phyloP scores from a whole-genome alignment of 1,140 invertebrate species.

The Zeugodacus cucurbitae region DNA sequence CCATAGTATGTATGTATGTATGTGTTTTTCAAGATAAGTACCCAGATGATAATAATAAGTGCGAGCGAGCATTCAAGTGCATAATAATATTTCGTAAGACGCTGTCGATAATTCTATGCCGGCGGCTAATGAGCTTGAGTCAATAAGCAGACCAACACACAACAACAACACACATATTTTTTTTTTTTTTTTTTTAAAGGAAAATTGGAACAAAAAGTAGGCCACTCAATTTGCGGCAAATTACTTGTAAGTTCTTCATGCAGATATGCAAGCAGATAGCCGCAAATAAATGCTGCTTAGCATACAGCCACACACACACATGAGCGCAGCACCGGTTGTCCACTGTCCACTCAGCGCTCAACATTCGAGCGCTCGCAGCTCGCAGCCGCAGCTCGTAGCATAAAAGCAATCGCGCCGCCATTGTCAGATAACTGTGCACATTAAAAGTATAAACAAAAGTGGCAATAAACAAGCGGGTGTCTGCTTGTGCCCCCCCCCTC shows the following conservation, averaged over 20 bases:
- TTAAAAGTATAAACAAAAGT: constrained; percentile 32
- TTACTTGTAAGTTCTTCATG: constrained; percentile 20
- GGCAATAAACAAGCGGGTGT: constrained; percentile 12
- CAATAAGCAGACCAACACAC: not conserved
- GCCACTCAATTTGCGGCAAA: constrained; percentile 29
- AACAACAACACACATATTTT: not conserved
- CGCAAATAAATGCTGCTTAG: not conserved
- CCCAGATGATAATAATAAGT: not conserved
- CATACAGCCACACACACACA: too few relatives aligned
- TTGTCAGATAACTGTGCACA: not conserved
- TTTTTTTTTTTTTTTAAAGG: too few relatives aligned
- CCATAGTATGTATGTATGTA: not conserved
- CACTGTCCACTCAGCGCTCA: not conserved
- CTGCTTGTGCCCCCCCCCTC: not conserved
- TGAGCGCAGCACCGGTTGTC: too few relatives aligned
- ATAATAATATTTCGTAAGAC: constrained; percentile 11
- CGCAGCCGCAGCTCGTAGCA: too few relatives aligned
- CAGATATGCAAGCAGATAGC: not conserved
- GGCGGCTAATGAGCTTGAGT: constrained; percentile 19
- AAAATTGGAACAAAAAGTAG: constrained; percentile 20
- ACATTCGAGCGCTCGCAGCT: too few relatives aligned
- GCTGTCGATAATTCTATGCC: constrained; percentile 11
- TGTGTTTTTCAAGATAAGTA: not conserved
- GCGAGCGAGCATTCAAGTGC: constrained; percentile 3
- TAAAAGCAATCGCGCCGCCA: constrained; percentile 7